phyloP scores from a whole-genome alignment of 2,797 vertebrate species.

The Gobio occitaniae region DNA sequence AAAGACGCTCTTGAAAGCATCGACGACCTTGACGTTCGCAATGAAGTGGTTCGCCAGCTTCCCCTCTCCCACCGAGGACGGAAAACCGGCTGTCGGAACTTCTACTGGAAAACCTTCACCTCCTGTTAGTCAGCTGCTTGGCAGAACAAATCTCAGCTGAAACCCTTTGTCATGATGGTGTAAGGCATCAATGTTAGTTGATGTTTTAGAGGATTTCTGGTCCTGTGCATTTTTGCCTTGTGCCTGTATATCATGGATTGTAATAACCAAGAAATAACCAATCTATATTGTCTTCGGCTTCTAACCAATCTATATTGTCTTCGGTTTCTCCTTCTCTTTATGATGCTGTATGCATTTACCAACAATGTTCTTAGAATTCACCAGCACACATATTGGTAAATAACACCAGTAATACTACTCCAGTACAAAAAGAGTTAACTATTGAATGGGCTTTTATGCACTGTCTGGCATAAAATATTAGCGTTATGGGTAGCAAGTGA shows the following conservation, averaged over 20 bases:
- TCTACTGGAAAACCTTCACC: slow-evolving; percentile 86
- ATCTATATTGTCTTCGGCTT: background rate
- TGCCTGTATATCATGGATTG: background rate
- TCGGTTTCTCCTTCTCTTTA: background rate
- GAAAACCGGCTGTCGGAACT: slow-evolving; percentile 82
- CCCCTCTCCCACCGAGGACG: slow-evolving; percentile 75
- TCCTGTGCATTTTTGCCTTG: background rate
- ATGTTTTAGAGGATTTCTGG: slow-evolving; percentile 1
- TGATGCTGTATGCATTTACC: background rate
- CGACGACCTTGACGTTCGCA: slow-evolving; percentile 59
- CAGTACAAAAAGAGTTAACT: background rate
- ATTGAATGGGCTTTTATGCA: background rate
- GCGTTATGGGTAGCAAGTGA: background rate
- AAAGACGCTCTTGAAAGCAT: slow-evolving; percentile 36
- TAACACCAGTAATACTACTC: background rate
- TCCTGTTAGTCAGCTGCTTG: slow-evolving; percentile 71
- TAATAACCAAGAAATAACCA: background rate
- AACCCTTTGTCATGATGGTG: background rate
- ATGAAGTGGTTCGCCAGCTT: slow-evolving; percentile 70
- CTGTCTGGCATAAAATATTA: background rate
- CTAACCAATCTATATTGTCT: background rate
- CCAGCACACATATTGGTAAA: background rate
- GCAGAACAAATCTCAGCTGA: background rate
- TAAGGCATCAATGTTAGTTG: background rate
- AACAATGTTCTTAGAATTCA: background rate